These are phyloP conservation scores for Drymonia ruficornis DNA, from an alignment of 2,888 invertebrate genomes.

Conservation along the genomic window DNA sequence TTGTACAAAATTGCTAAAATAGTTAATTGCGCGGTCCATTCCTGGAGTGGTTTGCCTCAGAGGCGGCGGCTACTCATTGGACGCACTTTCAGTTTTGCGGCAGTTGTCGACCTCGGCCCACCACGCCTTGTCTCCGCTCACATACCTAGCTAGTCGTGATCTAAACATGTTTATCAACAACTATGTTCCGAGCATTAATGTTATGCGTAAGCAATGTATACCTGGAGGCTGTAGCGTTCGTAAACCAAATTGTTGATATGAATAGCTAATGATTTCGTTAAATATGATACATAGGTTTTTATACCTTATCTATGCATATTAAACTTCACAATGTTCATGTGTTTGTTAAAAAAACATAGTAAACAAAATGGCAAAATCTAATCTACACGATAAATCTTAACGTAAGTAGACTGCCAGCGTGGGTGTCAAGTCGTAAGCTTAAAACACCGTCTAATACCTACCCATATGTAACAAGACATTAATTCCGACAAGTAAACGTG, in stretches of 20 bases:
- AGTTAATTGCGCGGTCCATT: slow-evolving; percentile 2
- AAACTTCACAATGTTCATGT: too few species aligned
- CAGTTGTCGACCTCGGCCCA: slow-evolving; percentile 68
- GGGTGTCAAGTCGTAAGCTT: slow-evolving; percentile 2
- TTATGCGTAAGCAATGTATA: slow-evolving; percentile 35
- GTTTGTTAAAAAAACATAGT: background rate
- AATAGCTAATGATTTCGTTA: too few species aligned
- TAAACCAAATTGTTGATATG: background rate
- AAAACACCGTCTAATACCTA: slow-evolving; percentile 8
- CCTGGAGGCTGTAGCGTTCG: slow-evolving; percentile 7
- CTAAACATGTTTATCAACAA: slow-evolving; percentile 67
- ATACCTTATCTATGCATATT: too few species aligned
- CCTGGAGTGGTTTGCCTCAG: slow-evolving; percentile 9
- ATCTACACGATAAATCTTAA: background rate
- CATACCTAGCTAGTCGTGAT: slow-evolving; percentile 77
- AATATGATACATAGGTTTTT: too few species aligned
- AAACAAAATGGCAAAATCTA: slow-evolving; percentile 14
- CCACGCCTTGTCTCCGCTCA: slow-evolving; percentile 69
- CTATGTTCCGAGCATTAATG: slow-evolving; percentile 26
- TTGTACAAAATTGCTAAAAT: background rate
- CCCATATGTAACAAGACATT: slow-evolving; percentile 11
- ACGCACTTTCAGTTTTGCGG: slow-evolving; percentile 71
- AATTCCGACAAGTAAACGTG: slow-evolving; percentile 12
- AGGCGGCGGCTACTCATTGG: slow-evolving; percentile 40
- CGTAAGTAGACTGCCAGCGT: background rate